These are phyloP conservation scores for Pyrocoelia pectoralis DNA, from an alignment of 2,888 invertebrate genomes.

Conservation along the genomic window DNA sequence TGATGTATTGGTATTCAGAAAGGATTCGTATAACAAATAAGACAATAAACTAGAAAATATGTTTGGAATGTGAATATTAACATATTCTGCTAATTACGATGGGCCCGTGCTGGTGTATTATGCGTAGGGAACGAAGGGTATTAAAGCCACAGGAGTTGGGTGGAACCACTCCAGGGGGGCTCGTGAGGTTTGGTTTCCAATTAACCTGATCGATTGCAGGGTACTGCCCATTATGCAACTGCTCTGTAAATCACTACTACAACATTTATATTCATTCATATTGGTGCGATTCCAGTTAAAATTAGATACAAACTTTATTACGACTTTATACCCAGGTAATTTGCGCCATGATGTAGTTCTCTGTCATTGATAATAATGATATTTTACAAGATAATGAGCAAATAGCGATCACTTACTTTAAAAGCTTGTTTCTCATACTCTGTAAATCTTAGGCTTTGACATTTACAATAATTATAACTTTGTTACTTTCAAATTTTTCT, in stretches of 20 bases:
- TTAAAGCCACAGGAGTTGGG: slow-evolving; percentile 49
- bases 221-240: slow-evolving; percentile 47
- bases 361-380: not conserved
- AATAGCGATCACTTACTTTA: too few relatives aligned
- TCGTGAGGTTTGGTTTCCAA: slow-evolving; percentile 56
- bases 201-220: slow-evolving; percentile 57
- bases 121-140: slow-evolving; percentile 42
- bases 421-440: too few relatives aligned
- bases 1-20: slow-evolving; percentile 9
- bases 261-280: slow-evolving; percentile 26
- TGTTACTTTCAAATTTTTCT: too few relatives aligned
- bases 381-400: not conserved
- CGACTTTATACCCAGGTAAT: not conserved
- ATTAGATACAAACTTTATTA: slow-evolving; percentile 8
- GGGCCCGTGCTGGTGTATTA: slow-evolving; percentile 38
- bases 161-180: slow-evolving; percentile 50
- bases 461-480: too few relatives aligned
- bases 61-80: slow-evolving; percentile 42
- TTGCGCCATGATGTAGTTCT: not conserved
- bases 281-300: slow-evolving; percentile 21
- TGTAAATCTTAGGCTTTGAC: too few relatives aligned
- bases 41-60: slow-evolving; percentile 33
- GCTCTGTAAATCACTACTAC: slow-evolving; percentile 36
- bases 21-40: slow-evolving; percentile 8
- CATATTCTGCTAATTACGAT: slow-evolving; percentile 44